Percentiles rank a stretch among this genome's conserved stretches.
These are phyloP conservation scores for Willowsia nigromaculata DNA, from an alignment of 2,888 invertebrate species.

Conservation along the genomic window DNA sequence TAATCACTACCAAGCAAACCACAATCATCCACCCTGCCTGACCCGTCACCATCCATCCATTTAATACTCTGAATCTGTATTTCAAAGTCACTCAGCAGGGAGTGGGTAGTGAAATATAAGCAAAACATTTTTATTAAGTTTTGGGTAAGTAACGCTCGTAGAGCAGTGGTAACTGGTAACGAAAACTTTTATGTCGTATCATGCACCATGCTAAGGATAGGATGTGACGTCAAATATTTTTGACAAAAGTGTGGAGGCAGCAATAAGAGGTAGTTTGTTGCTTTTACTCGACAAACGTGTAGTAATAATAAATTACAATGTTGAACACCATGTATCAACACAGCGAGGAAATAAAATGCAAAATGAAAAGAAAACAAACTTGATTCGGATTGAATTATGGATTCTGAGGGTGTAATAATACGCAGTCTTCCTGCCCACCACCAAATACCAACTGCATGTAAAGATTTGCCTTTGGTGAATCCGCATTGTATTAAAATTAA, in stretches of 20 bases:
- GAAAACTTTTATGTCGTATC: too few relatives aligned
- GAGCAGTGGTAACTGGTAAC: background rate
- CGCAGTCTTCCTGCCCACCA: conserved; percentile 28
- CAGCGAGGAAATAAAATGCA: background rate
- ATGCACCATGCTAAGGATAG: too few relatives aligned
- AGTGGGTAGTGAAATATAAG: background rate
- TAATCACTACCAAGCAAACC: conserved; percentile 28
- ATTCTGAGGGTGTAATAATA: conserved; percentile 55
- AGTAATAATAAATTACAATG: background rate
- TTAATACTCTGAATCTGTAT: conserved; percentile 15
- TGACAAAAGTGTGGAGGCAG: conserved; percentile 37
- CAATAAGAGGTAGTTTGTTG: background rate
- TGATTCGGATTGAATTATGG: conserved; percentile 52
- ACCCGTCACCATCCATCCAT: conserved; percentile 34
- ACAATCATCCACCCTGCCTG: conserved; percentile 40
- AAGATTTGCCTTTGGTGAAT: background rate
- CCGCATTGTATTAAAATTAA: background rate
- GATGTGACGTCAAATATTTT: conserved; percentile 30
- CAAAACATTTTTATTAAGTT: background rate
- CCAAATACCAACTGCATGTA: background rate
- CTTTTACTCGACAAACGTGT: background rate
- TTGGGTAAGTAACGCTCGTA: conserved; percentile 22
- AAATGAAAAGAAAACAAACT: conserved; percentile 31
- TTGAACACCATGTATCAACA: background rate
- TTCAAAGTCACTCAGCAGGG: conserved; percentile 51